These are phyloP conservation scores for Otolemur garnettii DNA, from an alignment of 2,113 vertebrate species.

Conservation along the genomic window DNA sequence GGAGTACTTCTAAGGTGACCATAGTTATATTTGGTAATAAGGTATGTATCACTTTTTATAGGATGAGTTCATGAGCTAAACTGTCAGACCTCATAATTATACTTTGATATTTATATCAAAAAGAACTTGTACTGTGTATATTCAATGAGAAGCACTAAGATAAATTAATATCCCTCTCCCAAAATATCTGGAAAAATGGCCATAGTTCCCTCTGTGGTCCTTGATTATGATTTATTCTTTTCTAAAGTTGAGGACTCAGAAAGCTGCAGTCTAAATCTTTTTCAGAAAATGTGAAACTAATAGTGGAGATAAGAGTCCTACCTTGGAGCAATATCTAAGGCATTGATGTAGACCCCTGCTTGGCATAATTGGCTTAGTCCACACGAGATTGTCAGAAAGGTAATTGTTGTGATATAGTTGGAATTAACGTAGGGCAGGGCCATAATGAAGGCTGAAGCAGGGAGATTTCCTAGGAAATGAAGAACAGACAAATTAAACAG, in stretches of 20 bases:
- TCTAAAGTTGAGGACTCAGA: not conserved
- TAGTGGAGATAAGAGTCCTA: not conserved
- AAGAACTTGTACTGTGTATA: not conserved
- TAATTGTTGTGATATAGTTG: not conserved
- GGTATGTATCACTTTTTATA: too few relatives aligned
- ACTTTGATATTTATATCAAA: not conserved
- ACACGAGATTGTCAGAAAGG: not conserved
- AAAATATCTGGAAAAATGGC: not conserved
- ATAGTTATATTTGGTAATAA: too few relatives aligned
- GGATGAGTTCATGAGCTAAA: too few relatives aligned
- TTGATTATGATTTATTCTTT: not conserved
- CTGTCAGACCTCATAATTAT: not conserved
- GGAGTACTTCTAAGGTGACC: too few relatives aligned
- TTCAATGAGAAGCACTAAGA: not conserved
- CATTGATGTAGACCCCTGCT: constrained; percentile 55
- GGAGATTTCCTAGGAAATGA: constrained; percentile 46
- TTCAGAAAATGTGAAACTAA: not conserved
- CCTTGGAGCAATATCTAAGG: constrained; percentile 76
- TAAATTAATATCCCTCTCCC: not conserved
- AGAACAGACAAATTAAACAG: not conserved
- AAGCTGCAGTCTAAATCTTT: not conserved
- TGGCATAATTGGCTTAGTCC: not conserved
- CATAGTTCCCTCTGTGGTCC: not conserved
- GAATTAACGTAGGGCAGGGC: constrained; percentile 23
- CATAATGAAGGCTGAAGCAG: not conserved